Conservation (phyloP, 2,797 vertebrate genomes). For the Chiloscyllium punctatum region DNA sequence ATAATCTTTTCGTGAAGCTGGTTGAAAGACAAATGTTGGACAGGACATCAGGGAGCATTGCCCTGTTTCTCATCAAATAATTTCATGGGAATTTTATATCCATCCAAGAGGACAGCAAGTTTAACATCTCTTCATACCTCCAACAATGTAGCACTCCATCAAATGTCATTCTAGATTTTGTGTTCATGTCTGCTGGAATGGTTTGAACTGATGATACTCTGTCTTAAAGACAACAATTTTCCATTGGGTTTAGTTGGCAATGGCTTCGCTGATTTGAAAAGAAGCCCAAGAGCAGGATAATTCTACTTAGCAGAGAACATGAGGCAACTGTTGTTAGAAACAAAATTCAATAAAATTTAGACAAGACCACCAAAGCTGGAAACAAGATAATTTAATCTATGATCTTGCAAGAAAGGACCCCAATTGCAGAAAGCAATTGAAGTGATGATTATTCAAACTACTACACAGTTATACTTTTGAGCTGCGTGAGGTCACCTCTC, state of each 20-base stretch:
- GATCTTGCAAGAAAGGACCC: too few relatives aligned
- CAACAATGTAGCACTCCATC: not conserved
- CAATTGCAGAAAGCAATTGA: too few relatives aligned
- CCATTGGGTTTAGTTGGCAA: not conserved
- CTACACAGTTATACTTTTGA: too few relatives aligned
- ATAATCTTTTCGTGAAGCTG: not conserved
- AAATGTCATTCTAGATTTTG: not conserved
- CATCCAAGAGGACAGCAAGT: not conserved
- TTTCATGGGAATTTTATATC: not conserved
- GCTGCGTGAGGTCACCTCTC: too few relatives aligned
- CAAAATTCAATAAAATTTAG: too few relatives aligned
- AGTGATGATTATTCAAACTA: too few relatives aligned
- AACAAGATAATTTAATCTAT: too few relatives aligned
- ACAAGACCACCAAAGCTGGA: too few relatives aligned
- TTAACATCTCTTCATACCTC: not conserved
- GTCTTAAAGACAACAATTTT: not conserved
- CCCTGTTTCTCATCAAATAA: not conserved
- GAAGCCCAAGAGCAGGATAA: not conserved
- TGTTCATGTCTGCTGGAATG: not conserved
- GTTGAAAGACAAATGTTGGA: not conserved
- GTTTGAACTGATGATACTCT: not conserved
- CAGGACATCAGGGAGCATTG: not conserved
- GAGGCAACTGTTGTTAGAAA: not conserved
- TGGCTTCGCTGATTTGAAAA: not conserved
- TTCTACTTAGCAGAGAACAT: not conserved